A percentile compares a stretch with the other conserved stretches of the same genome.
These are phyloP conservation scores for Drosophila mayaguana DNA, from an alignment of 2,888 invertebrate species.

Conservation along the genomic window DNA sequence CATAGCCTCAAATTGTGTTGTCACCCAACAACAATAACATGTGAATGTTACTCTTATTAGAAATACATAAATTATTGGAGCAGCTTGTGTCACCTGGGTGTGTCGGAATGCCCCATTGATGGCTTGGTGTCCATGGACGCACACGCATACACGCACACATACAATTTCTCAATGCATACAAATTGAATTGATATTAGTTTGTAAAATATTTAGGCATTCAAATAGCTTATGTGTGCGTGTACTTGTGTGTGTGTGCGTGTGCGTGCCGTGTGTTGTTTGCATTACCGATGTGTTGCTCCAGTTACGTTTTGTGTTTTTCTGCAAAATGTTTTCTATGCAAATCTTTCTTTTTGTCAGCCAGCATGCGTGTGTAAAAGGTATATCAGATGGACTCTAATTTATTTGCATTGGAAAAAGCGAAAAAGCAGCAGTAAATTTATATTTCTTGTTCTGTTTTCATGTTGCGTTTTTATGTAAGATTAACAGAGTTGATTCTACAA, in stretches of 20 bases:
- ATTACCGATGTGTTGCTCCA: slow-evolving; percentile 18
- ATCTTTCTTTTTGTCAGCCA: slow-evolving; percentile 30
- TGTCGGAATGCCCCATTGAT: slow-evolving; percentile 50
- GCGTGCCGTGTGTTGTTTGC: slow-evolving; percentile 13
- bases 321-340: slow-evolving; percentile 44
- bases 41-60: slow-evolving; percentile 61
- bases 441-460: not conserved
- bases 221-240: slow-evolving; percentile 37
- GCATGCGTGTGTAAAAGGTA: slow-evolving; percentile 24
- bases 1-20: slow-evolving; percentile 33
- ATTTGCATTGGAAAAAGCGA: slow-evolving; percentile 24
- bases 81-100: slow-evolving; percentile 57
- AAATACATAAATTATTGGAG: slow-evolving; percentile 68
- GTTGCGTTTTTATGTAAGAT: slow-evolving; percentile 9
- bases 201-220: slow-evolving; percentile 70
- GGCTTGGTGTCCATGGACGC: slow-evolving; percentile 35
- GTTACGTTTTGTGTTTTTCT: slow-evolving; percentile 26
- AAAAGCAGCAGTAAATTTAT: not conserved
- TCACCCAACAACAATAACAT: slow-evolving; percentile 28
- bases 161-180: slow-evolving; percentile 68
- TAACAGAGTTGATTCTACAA: slow-evolving; percentile 4
- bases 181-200: slow-evolving; percentile 77
- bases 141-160: slow-evolving; percentile 3
- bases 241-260: not conserved
- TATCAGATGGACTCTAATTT: slow-evolving; percentile 42